These are phyloP conservation scores for Chaetophractus vellerosus DNA, from an alignment of 2,797 vertebrate genomes.

Conservation along the genomic window DNA sequence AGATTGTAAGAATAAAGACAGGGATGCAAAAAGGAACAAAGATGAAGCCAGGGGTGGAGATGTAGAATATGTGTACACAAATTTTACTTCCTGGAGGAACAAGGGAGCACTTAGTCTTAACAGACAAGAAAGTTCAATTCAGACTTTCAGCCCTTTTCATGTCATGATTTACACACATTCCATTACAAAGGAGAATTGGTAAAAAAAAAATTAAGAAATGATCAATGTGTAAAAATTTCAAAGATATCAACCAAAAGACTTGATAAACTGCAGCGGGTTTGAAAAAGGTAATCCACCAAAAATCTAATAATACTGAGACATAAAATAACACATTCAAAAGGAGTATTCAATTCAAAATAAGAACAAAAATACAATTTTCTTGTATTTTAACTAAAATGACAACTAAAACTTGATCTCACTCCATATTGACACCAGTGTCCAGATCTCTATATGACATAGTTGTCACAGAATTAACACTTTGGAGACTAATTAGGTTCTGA, in stretches of 20 bases:
- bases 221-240: neutral
- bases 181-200: neutral
- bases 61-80: neutral
- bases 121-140: neutral
- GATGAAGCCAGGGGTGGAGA: neutral
- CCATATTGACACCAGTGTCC: neutral
- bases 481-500: neutral
- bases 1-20: neutral
- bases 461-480: neutral
- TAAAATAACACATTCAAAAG: neutral
- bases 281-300: neutral
- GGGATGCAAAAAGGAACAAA: neutral
- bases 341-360: neutral
- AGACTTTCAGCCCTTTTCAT: neutral
- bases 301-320: neutral
- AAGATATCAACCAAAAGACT: neutral
- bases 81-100: neutral
- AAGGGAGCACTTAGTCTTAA: neutral
- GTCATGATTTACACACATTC: neutral
- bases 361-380: neutral
- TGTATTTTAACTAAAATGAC: neutral
- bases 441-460: neutral
- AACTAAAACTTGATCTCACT: neutral
- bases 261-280: neutral
- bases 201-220: neutral